Evolutionary conservation across 1,140 invertebrate genomes (phyloP).

Genomic region (Orius insidiosus): DNA sequence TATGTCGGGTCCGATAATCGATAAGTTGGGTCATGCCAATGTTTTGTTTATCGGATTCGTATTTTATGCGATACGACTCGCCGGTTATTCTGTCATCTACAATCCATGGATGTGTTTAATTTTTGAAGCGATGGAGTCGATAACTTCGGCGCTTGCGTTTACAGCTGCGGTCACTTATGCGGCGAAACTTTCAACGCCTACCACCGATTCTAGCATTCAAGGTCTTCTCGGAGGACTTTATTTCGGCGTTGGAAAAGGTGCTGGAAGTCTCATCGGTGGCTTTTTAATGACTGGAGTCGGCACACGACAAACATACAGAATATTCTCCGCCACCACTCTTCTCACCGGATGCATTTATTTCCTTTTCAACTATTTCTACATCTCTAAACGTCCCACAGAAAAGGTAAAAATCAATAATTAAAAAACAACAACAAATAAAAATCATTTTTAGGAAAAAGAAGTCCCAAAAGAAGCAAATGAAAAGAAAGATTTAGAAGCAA

Average conservation of each 20-base stretch:
- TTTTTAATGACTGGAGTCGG: conserved; percentile 56
- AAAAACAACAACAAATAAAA: too few relatives aligned
- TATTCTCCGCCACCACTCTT: conserved; percentile 43
- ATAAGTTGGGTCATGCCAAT: conserved; percentile 60
- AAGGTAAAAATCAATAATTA: not conserved
- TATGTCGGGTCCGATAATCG: conserved; percentile 59
- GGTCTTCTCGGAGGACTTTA: conserved; percentile 64
- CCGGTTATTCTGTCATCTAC: conserved; percentile 63
- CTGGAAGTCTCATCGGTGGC: conserved; percentile 58
- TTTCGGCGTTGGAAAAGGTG: conserved; percentile 68
- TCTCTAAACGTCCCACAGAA: conserved; percentile 29
- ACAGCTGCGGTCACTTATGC: conserved; percentile 69
- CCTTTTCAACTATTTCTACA: conserved; percentile 44
- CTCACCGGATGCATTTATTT: conserved; percentile 50
- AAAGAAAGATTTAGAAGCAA: too few relatives aligned
- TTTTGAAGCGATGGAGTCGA: conserved; percentile 67
- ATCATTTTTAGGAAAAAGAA: too few relatives aligned
- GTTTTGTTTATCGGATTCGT: conserved; percentile 63
- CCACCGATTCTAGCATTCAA: conserved; percentile 65
- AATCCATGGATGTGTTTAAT: conserved; percentile 64
- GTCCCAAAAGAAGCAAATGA: too few relatives aligned
- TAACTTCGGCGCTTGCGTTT: conserved; percentile 66
- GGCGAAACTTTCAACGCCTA: conserved; percentile 55
- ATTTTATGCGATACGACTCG: conserved; percentile 53
- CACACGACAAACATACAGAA: conserved; percentile 51